Percentiles rank a stretch among this genome's conserved stretches.
phyloP scores from a whole-genome alignment of 2,888 invertebrate species.

The Cartodere bifasciata region DNA sequence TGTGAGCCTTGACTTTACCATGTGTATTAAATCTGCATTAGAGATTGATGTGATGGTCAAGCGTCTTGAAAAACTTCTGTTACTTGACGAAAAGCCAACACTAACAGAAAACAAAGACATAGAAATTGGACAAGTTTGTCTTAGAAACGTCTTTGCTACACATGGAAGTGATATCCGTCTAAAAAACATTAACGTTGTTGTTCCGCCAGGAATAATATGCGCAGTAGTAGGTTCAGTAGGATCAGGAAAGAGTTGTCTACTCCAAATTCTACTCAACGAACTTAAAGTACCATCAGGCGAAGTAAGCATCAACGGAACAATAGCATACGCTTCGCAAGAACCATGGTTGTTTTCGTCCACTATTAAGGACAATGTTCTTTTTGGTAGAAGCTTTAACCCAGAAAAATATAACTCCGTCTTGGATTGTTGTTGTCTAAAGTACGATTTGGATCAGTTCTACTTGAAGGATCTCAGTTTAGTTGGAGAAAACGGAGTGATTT shows the following conservation, averaged over 20 bases:
- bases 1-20: no score
- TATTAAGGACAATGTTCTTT: slow-evolving; percentile 55
- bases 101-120: slow-evolving; percentile 16
- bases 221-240: slow-evolving; percentile 84
- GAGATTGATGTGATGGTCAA: slow-evolving; percentile 39
- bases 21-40: no score
- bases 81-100: slow-evolving; percentile 42
- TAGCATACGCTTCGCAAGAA: slow-evolving; percentile 53
- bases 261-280: slow-evolving; percentile 49
- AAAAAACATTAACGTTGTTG: slow-evolving; percentile 33
- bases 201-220: slow-evolving; percentile 41
- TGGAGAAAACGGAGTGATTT: slow-evolving; percentile 60
- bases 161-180: no score
- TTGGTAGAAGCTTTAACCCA: slow-evolving; percentile 42
- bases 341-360: slow-evolving; percentile 51
- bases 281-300: slow-evolving; percentile 39
- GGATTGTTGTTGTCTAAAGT: slow-evolving; percentile 46
- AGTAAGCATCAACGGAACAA: slow-evolving; percentile 38
- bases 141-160: slow-evolving; percentile 22
- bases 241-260: slow-evolving; percentile 57
- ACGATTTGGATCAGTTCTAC: slow-evolving; percentile 51
- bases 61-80: slow-evolving; percentile 43
- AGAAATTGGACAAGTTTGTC: slow-evolving; percentile 20
- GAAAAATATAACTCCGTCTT: slow-evolving; percentile 38
- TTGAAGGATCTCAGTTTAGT: slow-evolving; percentile 39